Conservation (phyloP, 2,888 invertebrate genomes). For the Microctonus aethiopoides region DNA sequence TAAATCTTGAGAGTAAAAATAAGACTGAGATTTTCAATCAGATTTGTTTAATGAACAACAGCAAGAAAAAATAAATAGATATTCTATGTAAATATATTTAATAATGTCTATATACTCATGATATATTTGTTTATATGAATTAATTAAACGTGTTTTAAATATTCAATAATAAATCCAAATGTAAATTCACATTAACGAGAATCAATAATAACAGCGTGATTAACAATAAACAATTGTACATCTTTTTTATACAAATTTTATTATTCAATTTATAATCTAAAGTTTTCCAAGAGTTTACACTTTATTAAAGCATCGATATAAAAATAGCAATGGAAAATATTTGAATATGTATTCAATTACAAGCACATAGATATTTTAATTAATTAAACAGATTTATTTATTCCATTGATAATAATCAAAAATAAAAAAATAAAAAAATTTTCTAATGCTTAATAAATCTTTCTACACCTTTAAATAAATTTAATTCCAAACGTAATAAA, state of each 20-base stretch:
- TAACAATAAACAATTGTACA: too few relatives aligned
- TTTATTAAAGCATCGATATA: too few relatives aligned
- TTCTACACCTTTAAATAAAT: background rate
- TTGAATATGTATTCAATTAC: too few relatives aligned
- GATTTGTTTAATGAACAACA: background rate
- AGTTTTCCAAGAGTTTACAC: too few relatives aligned
- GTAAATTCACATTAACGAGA: background rate
- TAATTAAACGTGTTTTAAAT: background rate
- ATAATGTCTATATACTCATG: background rate
- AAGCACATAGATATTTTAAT: slow-evolving; percentile 32
- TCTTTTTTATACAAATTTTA: too few relatives aligned
- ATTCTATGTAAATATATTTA: background rate
- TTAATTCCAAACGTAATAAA: background rate
- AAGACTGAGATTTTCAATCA: background rate
- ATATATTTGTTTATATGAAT: too few relatives aligned
- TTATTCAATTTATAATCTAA: too few relatives aligned
- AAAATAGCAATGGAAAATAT: too few relatives aligned
- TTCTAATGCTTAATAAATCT: background rate
- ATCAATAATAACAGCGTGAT: background rate
- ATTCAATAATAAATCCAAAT: background rate
- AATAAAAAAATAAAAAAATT: background rate
- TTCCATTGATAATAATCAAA: background rate
- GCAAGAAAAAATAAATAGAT: background rate
- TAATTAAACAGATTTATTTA: slow-evolving; percentile 41
- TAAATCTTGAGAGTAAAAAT: background rate